phyloP scores from a whole-genome alignment of 2,888 invertebrate species.

The Keiferia lycopersicella region DNA sequence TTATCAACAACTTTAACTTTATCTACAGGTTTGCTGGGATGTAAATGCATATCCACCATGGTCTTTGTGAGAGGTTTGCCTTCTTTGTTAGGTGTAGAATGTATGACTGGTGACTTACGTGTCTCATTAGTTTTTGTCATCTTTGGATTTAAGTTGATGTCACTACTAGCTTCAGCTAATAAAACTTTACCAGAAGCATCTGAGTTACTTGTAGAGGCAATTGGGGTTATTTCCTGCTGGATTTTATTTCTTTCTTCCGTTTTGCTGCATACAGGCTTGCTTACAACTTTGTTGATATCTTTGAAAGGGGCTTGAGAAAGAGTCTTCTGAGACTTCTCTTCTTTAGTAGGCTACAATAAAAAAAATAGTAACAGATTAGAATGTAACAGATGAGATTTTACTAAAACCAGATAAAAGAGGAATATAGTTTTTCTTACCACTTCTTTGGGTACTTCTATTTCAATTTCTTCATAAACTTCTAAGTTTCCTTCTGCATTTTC shows the following conservation, averaged over 20 bases:
- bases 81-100: slow-evolving; percentile 75
- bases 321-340: slow-evolving; percentile 50
- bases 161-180: slow-evolving; percentile 52
- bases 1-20: slow-evolving; percentile 70
- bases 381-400: background rate
- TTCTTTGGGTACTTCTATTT: slow-evolving; percentile 72
- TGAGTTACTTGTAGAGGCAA: slow-evolving; percentile 42
- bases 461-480: slow-evolving; percentile 78
- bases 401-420: background rate
- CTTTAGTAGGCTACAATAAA: slow-evolving; percentile 62
- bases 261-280: slow-evolving; percentile 52
- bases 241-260: slow-evolving; percentile 49
- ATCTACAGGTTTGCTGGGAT: slow-evolving; percentile 70
- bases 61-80: slow-evolving; percentile 72
- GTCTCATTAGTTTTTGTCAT: slow-evolving; percentile 69
- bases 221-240: slow-evolving; percentile 42
- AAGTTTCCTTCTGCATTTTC: slow-evolving; percentile 76
- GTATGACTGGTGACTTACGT: slow-evolving; percentile 69
- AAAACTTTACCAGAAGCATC: slow-evolving; percentile 47
- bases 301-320: slow-evolving; percentile 58
- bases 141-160: slow-evolving; percentile 64
- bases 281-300: slow-evolving; percentile 57
- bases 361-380: background rate
- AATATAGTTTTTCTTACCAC: slow-evolving; percentile 48
- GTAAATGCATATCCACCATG: slow-evolving; percentile 72